phyloP scores from a whole-genome alignment of 2,113 vertebrate species.

The Ochotona curzoniae region DNA sequence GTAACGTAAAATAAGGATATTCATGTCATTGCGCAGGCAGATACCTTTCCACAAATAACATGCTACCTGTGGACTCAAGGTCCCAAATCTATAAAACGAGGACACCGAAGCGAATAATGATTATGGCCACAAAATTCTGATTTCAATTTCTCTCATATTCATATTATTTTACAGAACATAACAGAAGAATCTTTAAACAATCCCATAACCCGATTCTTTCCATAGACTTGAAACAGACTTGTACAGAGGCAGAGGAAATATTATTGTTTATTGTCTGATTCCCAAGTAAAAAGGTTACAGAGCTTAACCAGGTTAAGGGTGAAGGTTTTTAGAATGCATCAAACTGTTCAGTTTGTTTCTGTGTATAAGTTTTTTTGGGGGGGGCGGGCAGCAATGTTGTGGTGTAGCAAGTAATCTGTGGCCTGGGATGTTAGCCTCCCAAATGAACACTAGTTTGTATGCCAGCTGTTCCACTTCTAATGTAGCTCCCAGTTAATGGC shows the following conservation, averaged over 20 bases:
- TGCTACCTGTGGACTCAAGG: not conserved
- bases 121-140: constrained; percentile 27
- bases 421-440: too few relatives aligned
- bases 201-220: not conserved
- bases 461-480: too few relatives aligned
- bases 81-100: not conserved
- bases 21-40: not conserved
- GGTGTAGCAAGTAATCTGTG: not conserved
- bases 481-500: too few relatives aligned
- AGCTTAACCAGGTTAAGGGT: not conserved
- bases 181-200: not conserved
- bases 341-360: not conserved
- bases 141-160: not conserved
- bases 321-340: not conserved
- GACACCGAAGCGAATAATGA: not conserved
- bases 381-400: too few relatives aligned
- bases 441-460: too few relatives aligned
- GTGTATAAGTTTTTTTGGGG: not conserved
- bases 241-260: not conserved
- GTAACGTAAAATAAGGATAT: not conserved
- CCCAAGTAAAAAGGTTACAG: not conserved
- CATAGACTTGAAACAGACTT: not conserved
- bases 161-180: not conserved
- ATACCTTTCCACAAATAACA: not conserved
- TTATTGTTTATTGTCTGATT: not conserved